Percentiles rank a stretch among this genome's conserved stretches.
These are phyloP conservation scores for Watsonalla cultraria DNA, from an alignment of 2,888 invertebrate species.

Conservation along the genomic window DNA sequence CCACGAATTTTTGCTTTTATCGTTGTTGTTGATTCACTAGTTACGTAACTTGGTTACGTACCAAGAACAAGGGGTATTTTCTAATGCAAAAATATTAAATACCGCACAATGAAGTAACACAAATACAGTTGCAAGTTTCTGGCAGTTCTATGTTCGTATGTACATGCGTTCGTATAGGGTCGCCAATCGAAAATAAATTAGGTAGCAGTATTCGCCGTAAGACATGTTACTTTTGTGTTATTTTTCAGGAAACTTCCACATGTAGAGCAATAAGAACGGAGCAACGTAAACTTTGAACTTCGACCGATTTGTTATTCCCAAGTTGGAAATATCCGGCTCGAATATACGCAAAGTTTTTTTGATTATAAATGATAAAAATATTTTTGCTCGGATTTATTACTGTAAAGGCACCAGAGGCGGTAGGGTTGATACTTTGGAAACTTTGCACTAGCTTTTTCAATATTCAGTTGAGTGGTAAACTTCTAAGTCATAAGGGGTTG, in stretches of 20 bases:
- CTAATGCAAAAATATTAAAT: no score
- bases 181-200: slow-evolving; percentile 31
- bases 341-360: background rate
- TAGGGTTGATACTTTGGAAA: background rate
- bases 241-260: slow-evolving; percentile 37
- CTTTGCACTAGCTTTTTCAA: background rate
- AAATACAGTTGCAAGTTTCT: no score
- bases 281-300: background rate
- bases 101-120: no score
- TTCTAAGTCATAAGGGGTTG: background rate
- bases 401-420: background rate
- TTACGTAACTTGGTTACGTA: no score
- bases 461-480: background rate
- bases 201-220: slow-evolving; percentile 14
- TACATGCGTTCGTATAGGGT: no score
- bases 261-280: background rate
- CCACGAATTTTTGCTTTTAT: no score
- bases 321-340: background rate
- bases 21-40: no score
- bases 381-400: background rate
- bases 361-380: background rate
- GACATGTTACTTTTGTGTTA: slow-evolving; percentile 35
- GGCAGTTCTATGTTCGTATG: no score
- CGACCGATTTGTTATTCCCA: background rate
- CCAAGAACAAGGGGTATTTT: no score